Conservation (phyloP, 2,888 invertebrate species). For the Noctua janthe region DNA sequence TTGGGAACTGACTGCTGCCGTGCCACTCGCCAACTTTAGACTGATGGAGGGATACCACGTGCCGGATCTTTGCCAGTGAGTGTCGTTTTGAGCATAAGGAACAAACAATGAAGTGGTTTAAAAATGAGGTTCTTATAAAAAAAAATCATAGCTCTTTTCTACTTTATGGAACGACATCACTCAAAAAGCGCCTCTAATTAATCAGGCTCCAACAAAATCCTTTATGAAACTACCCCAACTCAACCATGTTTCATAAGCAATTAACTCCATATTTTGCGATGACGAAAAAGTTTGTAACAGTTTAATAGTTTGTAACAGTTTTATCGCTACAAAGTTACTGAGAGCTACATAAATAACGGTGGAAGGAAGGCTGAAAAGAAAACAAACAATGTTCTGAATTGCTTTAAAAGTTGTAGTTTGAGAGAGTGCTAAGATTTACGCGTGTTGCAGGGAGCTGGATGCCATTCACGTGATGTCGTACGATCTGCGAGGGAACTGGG, state of each 20-base stretch:
- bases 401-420: conserved; percentile 40
- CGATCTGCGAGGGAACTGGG: conserved; percentile 97
- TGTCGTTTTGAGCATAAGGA: not conserved
- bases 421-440: conserved; percentile 41
- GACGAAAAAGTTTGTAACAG: conserved; percentile 39
- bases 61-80: conserved; percentile 96
- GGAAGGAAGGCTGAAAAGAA: conserved; percentile 46
- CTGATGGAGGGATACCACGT: conserved; percentile 97
- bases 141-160: not conserved
- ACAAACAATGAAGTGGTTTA: not conserved
- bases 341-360: conserved; percentile 58
- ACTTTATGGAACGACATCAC: not conserved
- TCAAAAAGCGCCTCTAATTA: not conserved
- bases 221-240: conserved; percentile 12
- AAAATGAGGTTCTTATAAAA: not conserved
- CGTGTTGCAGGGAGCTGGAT: conserved; percentile 91
- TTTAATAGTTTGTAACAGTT: conserved; percentile 60
- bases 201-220: conserved; percentile 12
- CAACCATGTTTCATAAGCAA: conserved; percentile 17
- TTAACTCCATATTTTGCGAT: conserved; percentile 38
- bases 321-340: conserved; percentile 53
- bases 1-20: conserved; percentile 97
- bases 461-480: conserved; percentile 97
- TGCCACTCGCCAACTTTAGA: conserved; percentile 96
- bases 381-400: conserved; percentile 54